Conservation (phyloP, 2,797 vertebrate genomes). For the Microctenopoma lineatum region DNA sequence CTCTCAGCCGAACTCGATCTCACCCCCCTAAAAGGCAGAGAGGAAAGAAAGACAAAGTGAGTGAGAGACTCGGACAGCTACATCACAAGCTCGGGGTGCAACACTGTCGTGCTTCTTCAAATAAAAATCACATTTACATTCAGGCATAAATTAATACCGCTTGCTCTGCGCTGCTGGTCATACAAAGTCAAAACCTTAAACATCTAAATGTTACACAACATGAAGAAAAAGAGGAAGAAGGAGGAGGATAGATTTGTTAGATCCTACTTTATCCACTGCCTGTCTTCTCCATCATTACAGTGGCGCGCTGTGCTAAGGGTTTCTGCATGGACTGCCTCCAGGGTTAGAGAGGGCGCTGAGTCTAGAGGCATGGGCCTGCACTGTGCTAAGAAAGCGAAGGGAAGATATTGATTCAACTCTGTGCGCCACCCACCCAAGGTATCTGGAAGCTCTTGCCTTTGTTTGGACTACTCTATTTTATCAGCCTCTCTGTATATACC, state of each 20-base stretch:
- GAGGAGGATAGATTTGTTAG: constrained; percentile 16
- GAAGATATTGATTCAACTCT: constrained; percentile 51
- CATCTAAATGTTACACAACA: constrained; percentile 27
- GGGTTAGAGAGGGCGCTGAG: constrained; percentile 45
- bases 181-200: constrained; percentile 17
- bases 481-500: not conserved
- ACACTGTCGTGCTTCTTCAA: constrained; percentile 42
- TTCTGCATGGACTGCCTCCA: constrained; percentile 41
- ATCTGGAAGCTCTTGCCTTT: constrained; percentile 12
- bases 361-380: constrained; percentile 23
- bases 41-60: not conserved
- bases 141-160: constrained; percentile 24
- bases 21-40: constrained; percentile 13
- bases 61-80: constrained; percentile 20
- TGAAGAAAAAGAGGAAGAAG: constrained; percentile 4
- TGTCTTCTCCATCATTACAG: constrained; percentile 27
- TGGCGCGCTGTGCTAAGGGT: not conserved
- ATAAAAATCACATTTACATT: constrained; percentile 47
- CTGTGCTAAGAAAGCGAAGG: constrained; percentile 29
- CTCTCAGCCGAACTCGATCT: constrained; percentile 38
- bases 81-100: constrained; percentile 18
- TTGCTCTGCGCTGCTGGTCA: not conserved
- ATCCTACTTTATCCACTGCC: constrained; percentile 34
- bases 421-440: constrained; percentile 27
- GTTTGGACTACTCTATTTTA: constrained; percentile 33